A percentile compares a stretch with the other conserved stretches of the same genome.
Conservation (phyloP, 2,113 vertebrate species). For the Erinaceus europaeus region DNA sequence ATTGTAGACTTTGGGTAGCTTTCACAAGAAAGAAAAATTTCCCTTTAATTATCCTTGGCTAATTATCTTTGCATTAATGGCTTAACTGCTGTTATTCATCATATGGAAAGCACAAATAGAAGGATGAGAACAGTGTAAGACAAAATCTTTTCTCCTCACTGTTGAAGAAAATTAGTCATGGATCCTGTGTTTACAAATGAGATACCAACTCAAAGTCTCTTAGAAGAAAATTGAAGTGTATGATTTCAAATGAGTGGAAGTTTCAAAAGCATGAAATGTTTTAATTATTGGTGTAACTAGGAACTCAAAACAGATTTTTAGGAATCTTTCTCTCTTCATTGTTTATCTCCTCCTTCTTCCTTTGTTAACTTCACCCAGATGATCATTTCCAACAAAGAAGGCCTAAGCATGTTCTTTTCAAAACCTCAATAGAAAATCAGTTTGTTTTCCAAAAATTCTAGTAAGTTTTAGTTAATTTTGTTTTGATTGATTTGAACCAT, state of each 20-base stretch:
- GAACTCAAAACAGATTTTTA: background rate
- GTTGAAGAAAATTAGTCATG: background rate
- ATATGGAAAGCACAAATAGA: conserved; percentile 37
- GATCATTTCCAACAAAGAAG: too few species aligned
- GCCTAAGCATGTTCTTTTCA: too few species aligned
- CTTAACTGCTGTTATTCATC: conserved; percentile 53
- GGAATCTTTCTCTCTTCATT: too few species aligned
- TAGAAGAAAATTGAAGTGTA: background rate
- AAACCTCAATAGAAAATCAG: too few species aligned
- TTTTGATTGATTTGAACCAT: background rate
- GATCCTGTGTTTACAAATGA: conserved; percentile 6
- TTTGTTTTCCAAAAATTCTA: too few species aligned
- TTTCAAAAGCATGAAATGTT: background rate
- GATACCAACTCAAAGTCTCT: background rate
- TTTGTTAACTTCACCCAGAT: background rate
- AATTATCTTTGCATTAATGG: conserved; percentile 63
- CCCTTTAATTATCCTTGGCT: conserved; percentile 58
- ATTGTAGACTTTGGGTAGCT: conserved; percentile 51
- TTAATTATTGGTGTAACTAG: background rate
- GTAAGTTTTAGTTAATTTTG: background rate
- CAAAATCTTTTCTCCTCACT: background rate
- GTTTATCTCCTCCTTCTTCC: too few species aligned
- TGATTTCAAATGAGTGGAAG: background rate
- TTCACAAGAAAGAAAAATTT: conserved; percentile 60
- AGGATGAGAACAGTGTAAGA: background rate